Conservation (phyloP, 2,113 vertebrate genomes). For the Onychorhynchus coronatus region DNA sequence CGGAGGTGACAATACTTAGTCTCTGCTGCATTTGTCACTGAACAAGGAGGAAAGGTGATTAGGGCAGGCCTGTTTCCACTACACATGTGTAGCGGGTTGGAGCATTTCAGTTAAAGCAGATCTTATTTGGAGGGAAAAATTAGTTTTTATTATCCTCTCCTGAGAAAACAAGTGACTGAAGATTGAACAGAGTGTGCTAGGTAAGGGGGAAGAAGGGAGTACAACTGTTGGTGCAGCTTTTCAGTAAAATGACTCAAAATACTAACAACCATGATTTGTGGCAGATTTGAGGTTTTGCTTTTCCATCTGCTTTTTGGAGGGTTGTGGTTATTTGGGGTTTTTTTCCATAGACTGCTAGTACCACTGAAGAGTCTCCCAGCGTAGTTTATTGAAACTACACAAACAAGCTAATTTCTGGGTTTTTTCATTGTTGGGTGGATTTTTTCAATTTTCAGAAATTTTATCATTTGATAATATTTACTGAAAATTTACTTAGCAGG, state of each 20-base stretch:
- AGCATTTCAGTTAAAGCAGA: not conserved
- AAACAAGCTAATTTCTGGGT: not conserved
- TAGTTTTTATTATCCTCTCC: not conserved
- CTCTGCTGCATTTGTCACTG: not conserved
- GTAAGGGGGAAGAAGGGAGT: not conserved
- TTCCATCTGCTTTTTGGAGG: not conserved
- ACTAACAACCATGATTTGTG: not conserved
- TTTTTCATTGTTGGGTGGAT: not conserved
- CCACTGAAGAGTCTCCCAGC: not conserved
- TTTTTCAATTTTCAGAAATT: not conserved
- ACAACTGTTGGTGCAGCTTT: not conserved
- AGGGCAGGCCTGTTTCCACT: not conserved
- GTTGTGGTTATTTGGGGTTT: fast-evolving
- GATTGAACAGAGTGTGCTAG: not conserved
- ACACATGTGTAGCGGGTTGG: not conserved
- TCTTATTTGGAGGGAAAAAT: not conserved
- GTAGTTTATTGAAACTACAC: not conserved
- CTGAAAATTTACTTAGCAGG: not conserved
- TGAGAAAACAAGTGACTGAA: not conserved
- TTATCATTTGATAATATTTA: not conserved
- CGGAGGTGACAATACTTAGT: not conserved
- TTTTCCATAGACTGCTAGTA: not conserved
- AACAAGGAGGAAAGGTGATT: not conserved
- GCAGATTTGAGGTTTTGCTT: not conserved
- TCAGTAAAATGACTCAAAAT: not conserved